These are phyloP conservation scores for Rhineura floridana DNA, from an alignment of 2,113 vertebrate species.

Conservation along the genomic window DNA sequence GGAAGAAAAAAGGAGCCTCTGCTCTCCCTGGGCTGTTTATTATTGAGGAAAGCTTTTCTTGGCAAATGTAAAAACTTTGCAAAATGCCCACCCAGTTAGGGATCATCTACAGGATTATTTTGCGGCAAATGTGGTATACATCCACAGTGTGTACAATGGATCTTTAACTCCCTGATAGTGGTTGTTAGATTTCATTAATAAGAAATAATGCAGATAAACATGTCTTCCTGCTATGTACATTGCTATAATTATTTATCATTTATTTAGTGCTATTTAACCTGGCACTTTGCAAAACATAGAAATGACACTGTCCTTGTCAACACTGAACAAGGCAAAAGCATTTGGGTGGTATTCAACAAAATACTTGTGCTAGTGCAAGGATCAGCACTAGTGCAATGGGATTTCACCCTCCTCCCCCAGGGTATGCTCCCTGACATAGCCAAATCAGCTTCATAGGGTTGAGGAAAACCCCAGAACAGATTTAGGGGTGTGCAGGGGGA, in stretches of 20 bases:
- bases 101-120: background rate
- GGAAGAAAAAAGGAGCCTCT: background rate
- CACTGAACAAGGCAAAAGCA: background rate
- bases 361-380: too few relatives aligned
- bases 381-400: too few relatives aligned
- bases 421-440: too few relatives aligned
- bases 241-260: background rate
- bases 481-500: too few relatives aligned
- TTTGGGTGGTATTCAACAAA: too few relatives aligned
- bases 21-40: constrained; percentile 25
- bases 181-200: constrained; percentile 12
- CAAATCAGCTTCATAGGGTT: too few relatives aligned
- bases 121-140: background rate
- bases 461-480: too few relatives aligned
- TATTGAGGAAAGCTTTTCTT: constrained; percentile 22
- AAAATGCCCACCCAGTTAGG: background rate
- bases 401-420: too few relatives aligned
- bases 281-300: background rate
- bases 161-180: background rate
- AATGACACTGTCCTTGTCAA: background rate
- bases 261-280: background rate
- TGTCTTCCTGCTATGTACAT: background rate
- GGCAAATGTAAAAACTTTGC: background rate
- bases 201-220: background rate
- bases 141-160: background rate